phyloP scores from a whole-genome alignment of 2,113 vertebrate genomes.

The Salvelinus namaycush region DNA sequence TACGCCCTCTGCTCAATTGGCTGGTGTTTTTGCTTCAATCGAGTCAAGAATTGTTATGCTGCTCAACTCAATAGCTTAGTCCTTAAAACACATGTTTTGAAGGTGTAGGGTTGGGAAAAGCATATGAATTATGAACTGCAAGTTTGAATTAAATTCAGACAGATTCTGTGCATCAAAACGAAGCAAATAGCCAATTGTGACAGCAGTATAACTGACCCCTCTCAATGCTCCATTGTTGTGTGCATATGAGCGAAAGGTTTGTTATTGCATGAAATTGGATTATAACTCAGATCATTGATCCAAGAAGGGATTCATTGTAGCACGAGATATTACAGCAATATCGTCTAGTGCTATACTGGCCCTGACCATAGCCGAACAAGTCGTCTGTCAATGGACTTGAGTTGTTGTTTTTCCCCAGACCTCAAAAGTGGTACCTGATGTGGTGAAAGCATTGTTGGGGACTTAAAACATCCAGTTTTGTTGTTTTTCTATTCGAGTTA shows the following conservation, averaged over 20 bases:
- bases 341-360: not conserved
- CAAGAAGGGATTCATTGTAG: not conserved
- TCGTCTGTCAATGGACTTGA: too few species aligned
- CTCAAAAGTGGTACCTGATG: too few species aligned
- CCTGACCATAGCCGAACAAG: not conserved
- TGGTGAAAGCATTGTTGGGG: too few species aligned
- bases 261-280: slow-evolving; percentile 1
- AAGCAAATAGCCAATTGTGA: not conserved
- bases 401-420: too few species aligned
- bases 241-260: not conserved
- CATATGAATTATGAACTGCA: not conserved
- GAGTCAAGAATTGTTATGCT: too few species aligned
- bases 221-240: not conserved
- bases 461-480: too few species aligned
- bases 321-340: not conserved
- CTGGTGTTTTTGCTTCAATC: too few species aligned
- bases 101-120: too few species aligned
- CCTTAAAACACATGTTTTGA: too few species aligned
- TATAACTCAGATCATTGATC: not conserved
- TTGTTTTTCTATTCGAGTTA: too few species aligned
- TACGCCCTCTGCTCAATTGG: too few species aligned
- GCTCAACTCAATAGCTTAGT: too few species aligned
- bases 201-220: not conserved
- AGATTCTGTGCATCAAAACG: not conserved
- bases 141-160: not conserved